phyloP scores from a whole-genome alignment of 2,888 invertebrate genomes.

The Melanostoma mellinum region DNA sequence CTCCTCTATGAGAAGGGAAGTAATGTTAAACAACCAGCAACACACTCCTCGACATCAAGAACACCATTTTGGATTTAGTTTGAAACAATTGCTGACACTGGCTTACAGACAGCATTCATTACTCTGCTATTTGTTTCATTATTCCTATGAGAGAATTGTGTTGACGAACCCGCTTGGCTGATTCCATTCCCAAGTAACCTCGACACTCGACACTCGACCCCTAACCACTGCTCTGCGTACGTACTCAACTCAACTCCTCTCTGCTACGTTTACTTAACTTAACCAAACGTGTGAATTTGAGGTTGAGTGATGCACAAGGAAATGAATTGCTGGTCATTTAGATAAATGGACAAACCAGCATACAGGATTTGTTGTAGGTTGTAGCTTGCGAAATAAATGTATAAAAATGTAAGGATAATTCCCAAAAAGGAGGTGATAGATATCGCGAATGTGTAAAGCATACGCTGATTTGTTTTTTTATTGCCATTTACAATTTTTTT shows the following conservation, averaged over 20 bases:
- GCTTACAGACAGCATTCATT: slow-evolving; percentile 35
- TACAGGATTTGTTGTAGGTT: slow-evolving; percentile 42
- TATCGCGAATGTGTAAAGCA: too few relatives aligned
- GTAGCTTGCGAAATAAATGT: too few relatives aligned
- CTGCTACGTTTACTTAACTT: slow-evolving; percentile 46
- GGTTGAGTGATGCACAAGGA: slow-evolving; percentile 62
- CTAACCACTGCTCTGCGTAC: slow-evolving; percentile 24
- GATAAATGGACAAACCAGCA: slow-evolving; percentile 61
- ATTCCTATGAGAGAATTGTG: slow-evolving; percentile 3
- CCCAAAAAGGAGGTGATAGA: too few relatives aligned
- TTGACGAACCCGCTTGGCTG: background rate
- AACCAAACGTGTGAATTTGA: slow-evolving; percentile 66
- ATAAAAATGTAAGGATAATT: too few relatives aligned
- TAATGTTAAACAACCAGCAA: background rate
- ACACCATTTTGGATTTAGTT: slow-evolving; percentile 10
- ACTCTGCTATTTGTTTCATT: slow-evolving; percentile 26
- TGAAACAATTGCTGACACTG: slow-evolving; percentile 43
- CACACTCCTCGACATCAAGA: background rate
- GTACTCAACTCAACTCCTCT: slow-evolving; percentile 1
- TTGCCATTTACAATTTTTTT: too few relatives aligned
- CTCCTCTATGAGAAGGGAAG: background rate
- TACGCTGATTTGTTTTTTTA: too few relatives aligned
- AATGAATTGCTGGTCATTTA: slow-evolving; percentile 69
- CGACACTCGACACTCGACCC: slow-evolving; percentile 3
- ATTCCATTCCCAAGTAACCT: background rate